Conservation (phyloP, 2,113 vertebrate genomes). For the Anoplopoma fimbria region DNA sequence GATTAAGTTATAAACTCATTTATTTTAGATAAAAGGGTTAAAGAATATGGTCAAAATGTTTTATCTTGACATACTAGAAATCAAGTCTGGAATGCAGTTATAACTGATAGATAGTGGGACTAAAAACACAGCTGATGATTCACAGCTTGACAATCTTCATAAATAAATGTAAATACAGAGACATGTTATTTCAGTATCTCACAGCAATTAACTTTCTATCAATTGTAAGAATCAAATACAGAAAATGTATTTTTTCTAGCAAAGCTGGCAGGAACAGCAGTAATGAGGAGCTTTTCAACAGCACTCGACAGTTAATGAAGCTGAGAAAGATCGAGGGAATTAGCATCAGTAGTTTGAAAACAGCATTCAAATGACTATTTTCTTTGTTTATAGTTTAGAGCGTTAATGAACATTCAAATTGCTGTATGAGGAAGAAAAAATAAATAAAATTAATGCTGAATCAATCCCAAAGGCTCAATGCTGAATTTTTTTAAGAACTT, state of each 20-base stretch:
- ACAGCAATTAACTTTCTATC: not conserved
- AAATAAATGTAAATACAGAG: slow-evolving; percentile 12
- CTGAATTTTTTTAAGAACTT: not conserved
- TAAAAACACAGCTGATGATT: not conserved
- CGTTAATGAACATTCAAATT: slow-evolving; percentile 52
- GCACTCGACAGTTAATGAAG: slow-evolving; percentile 6
- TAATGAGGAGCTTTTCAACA: slow-evolving; percentile 37
- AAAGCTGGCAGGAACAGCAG: not conserved
- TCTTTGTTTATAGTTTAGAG: not conserved
- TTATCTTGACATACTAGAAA: not conserved
- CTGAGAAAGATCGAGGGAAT: slow-evolving; percentile 14
- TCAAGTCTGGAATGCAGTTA: not conserved
- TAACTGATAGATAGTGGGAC: not conserved
- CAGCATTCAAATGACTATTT: not conserved
- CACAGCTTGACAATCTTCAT: not conserved
- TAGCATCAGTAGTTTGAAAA: slow-evolving; percentile 31
- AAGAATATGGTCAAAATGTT: slow-evolving; percentile 2
- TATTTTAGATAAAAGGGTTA: not conserved
- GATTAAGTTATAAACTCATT: too few relatives aligned
- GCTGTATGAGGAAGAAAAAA: slow-evolving; percentile 28
- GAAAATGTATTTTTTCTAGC: not conserved
- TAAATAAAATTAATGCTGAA: not conserved
- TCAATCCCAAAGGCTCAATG: not conserved
- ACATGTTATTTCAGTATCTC: not conserved
- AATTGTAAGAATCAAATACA: not conserved